Base-by-base conservation (phyloP, 2,888 invertebrate genomes). In the Actias luna region DNA sequence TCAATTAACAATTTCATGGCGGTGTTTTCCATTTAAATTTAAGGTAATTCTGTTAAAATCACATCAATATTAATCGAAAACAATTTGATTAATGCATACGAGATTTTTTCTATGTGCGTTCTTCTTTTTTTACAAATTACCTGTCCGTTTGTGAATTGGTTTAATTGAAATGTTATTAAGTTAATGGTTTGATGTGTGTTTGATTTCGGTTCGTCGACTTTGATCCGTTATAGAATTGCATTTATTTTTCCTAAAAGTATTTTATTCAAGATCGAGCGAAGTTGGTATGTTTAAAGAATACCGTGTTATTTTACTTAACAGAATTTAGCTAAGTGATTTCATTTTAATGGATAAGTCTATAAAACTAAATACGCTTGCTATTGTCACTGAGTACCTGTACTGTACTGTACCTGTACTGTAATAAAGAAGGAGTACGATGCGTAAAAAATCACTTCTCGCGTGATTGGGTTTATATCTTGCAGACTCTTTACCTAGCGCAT, bases 1-100 rank as follows among this genome's bases (percentile, higher is more conserved):
- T 61, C 61, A 58, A 61, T 61, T 61, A 58, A 42, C 61, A 18
- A 62, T 65, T 65, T 68, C 66, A 67, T 69, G 63, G 65, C 59
- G 29, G 31, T 18, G 31, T 61, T 22, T 57, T 73, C 68, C 65
- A 70, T 69, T 71, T 62, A 57, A 65, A 62, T 67, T 71, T 64
- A 22, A 61, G 65, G 31, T 42, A 57, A 67, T 63, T 65, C 67
- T 72, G 69, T 68, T 71, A 65, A 70, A 67, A 69, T 63, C 42
- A 57, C 59, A 61, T 59, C 59, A 63, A 29, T 29, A 55, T 55
- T 55, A 55, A 55, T 55, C n/a, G 55, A 55, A 55, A 55, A 55
- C 55, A 55, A 55, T 55, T 55, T 55, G 27, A 55, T 55, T 55
- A 29, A 55, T 55, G 55, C 55, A 55, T 50, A 50, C 60, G 50